phyloP scores from a whole-genome alignment of 2,797 vertebrate species.

The Philypnodon macrostomus region DNA sequence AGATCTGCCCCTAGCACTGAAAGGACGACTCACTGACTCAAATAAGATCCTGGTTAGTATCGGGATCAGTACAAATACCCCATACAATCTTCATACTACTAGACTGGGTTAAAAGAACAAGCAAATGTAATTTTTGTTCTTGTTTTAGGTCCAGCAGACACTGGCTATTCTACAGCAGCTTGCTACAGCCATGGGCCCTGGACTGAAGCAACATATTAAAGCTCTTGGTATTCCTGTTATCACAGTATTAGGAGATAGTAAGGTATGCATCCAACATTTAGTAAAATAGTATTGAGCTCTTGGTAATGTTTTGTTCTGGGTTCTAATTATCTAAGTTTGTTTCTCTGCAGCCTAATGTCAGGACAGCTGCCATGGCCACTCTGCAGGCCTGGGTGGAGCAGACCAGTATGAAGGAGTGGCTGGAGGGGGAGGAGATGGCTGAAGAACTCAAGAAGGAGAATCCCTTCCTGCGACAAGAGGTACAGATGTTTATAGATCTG shows the following conservation, averaged over 20 bases:
- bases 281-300: neutral
- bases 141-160: constrained; percentile 88
- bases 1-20: constrained; percentile 89
- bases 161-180: constrained; percentile 91
- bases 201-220: constrained; percentile 91
- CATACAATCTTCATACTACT: neutral
- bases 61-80: neutral
- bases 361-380: constrained; percentile 86
- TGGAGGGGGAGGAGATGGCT: constrained; percentile 94
- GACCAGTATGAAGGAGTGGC: constrained; percentile 98
- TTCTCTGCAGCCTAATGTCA: constrained; percentile 80
- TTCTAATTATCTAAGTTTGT: neutral
- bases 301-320: neutral
- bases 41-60: constrained; percentile 94
- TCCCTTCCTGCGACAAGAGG: constrained; percentile 95
- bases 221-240: constrained; percentile 86
- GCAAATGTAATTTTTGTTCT: neutral
- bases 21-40: constrained; percentile 90
- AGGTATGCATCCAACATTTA: constrained; percentile 74
- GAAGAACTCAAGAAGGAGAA: constrained; percentile 97
- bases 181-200: constrained; percentile 89
- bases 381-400: constrained; percentile 95
- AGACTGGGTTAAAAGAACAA: too few relatives aligned
- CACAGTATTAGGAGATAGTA: constrained; percentile 94
- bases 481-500: constrained; percentile 37